A percentile compares a stretch with the other conserved stretches of the same genome.
Conservation (phyloP, 2,888 invertebrate genomes). For the Helobdella robusta region DNA sequence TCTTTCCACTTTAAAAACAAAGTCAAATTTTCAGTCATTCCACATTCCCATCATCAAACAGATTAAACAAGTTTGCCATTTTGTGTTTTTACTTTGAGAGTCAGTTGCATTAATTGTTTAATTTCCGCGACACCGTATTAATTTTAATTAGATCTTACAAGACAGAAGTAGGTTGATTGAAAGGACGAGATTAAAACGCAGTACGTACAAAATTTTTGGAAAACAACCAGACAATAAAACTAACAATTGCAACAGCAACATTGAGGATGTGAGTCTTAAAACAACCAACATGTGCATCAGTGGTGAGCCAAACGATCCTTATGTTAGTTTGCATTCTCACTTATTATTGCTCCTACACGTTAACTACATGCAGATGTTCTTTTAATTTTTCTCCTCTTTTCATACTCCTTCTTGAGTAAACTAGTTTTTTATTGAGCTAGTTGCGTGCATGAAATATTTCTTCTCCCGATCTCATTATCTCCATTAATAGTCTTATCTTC, state of each 20-base stretch:
- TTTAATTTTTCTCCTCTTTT: too few relatives aligned
- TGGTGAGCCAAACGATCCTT: neutral
- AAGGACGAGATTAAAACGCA: slow-evolving; percentile 5
- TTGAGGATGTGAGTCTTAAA: too few relatives aligned
- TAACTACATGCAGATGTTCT: neutral
- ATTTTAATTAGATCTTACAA: neutral
- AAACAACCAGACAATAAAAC: neutral
- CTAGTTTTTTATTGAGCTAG: too few relatives aligned
- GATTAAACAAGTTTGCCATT: too few relatives aligned
- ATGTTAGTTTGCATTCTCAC: neutral
- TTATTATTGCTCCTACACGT: neutral
- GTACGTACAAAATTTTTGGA: neutral
- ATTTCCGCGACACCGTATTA: neutral
- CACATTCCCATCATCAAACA: too few relatives aligned
- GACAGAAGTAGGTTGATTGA: neutral
- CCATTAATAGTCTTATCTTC: neutral
- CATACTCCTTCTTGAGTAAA: too few relatives aligned
- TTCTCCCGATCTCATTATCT: neutral
- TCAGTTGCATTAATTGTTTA: neutral
- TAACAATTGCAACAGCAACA: too few relatives aligned
- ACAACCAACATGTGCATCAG: too few relatives aligned
- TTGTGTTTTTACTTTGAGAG: neutral
- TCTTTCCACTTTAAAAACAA: neutral
- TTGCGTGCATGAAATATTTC: too few relatives aligned
- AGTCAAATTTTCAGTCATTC: too few relatives aligned